Base-by-base conservation (phyloP, 2,797 vertebrate genomes). In the Diplodus sargus region DNA sequence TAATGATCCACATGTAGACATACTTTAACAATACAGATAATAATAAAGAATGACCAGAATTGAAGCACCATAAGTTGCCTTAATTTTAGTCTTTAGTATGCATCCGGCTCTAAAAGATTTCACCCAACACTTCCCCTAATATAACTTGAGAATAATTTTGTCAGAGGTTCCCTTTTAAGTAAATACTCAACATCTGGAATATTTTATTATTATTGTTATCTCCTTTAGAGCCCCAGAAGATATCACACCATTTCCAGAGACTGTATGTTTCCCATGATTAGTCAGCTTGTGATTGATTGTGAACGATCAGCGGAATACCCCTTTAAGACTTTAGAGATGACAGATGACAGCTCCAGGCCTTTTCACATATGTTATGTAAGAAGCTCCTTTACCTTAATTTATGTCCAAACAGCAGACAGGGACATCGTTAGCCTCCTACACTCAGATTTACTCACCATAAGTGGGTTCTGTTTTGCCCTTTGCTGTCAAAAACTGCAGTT, bases 1-100 rank as follows among this genome's bases (percentile, higher is more conserved):
- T 28, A 51, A 72, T 70, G 22, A 68, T 34, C 20, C 18, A 69
- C 39, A 61, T 45, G 49, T 70, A 54, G n/a, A n/a, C 17, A 10
- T 61, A 63, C 30, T 64, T 17, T 22, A 62, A 10, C 18, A 57
- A 18, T 69, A 10, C 2, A 42, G 12, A 18, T 25, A 16, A 42
- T 5, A 42, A 16, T 11, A 66, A 59, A 39, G 15, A n/a, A 57
- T 28, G 7, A 17, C 25, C 54, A 28, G 28, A 61, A 15, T 5
- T 45, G 8, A 62, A 23, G 58, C 34, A 42, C 3, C 12, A 39
- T 10, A 39, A 23, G 48, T 51, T 15, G 17, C 39, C 8, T 6
- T 53, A 54, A 10, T 23, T 42, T 56, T 17, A 34, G 43, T 59
- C 22, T 47, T n/a, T 25, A 18, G 18, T 45, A 30, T 57, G 30